Percentiles rank a stretch among this genome's conserved stretches.
Conservation (phyloP, 2,888 invertebrate species). For the Sialis lutaria region DNA sequence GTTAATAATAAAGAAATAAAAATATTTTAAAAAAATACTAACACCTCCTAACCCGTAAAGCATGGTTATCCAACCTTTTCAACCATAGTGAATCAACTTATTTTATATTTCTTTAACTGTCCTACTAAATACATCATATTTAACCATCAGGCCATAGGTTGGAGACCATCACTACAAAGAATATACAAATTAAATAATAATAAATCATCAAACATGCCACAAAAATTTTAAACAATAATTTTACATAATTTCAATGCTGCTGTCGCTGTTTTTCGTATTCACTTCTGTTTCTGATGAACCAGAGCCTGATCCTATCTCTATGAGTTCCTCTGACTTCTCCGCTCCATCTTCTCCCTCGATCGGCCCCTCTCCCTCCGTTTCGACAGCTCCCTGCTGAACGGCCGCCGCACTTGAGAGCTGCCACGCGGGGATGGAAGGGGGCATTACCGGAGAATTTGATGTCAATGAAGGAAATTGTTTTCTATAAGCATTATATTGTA, state of each 20-base stretch:
- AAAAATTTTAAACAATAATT: slow-evolving; percentile 10
- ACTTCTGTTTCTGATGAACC: slow-evolving; percentile 56
- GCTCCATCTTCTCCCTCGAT: slow-evolving; percentile 23
- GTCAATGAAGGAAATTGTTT: slow-evolving; percentile 60
- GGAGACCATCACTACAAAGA: too few species aligned
- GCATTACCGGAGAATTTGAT: slow-evolving; percentile 34
- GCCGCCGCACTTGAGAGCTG: slow-evolving; percentile 47
- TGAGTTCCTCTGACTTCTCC: slow-evolving; percentile 34
- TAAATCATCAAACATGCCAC: not conserved
- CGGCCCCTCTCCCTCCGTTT: slow-evolving; percentile 15
- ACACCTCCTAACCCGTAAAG: too few species aligned
- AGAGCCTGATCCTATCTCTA: slow-evolving; percentile 31
- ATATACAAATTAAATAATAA: too few species aligned
- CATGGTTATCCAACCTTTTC: too few species aligned
- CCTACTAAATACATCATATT: too few species aligned
- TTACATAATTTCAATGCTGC: slow-evolving; percentile 59
- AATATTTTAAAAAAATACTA: too few species aligned
- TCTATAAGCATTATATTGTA: slow-evolving; percentile 23
- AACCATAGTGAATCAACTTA: too few species aligned
- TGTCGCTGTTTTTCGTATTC: slow-evolving; percentile 56
- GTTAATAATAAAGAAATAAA: too few species aligned
- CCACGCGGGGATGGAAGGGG: slow-evolving; percentile 66
- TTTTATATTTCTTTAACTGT: too few species aligned
- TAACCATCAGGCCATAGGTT: too few species aligned
- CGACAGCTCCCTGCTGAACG: slow-evolving; percentile 5